Base-by-base conservation (phyloP, 2,797 vertebrate species). In the Cyclopterus lumpus region DNA sequence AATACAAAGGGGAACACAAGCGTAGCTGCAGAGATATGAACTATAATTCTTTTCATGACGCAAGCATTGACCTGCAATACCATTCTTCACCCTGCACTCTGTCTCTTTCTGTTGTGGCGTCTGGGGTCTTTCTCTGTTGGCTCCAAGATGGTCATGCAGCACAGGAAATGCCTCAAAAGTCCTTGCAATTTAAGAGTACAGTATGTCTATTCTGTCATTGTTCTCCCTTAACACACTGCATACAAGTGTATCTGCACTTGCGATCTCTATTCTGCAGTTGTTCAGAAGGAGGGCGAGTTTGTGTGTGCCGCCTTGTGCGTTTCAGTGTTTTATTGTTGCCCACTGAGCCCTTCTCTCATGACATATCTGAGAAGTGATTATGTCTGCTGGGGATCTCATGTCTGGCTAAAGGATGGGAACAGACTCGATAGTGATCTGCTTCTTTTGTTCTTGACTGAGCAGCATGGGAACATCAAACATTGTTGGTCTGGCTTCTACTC, bases 1-100 rank as follows among this genome's bases (percentile, higher is more conserved):
- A 92, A 92, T 91, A 89, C 89, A 91, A 90, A 90, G 62, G 71
- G 69, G 77, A 84, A 87, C 80, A 88, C n/a, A 40, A 88, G 77
- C 20, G 11, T 58, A 68, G 85, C 77, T 86, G 61, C 22, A 42
- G 66, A 86, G 87, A 92, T 91, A 88, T 88, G 86, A 88, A 90
- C 81, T 80, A 82, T 88, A 90, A 86, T 86, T 93, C 75, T 86
- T 88, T 84, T 84, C 38, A 77, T 89, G 88, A 89, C 2, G 71
- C 84, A 90, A 83, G 80, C 69, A 76, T 75, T 91, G 91, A 91
- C 89, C 90, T 78, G 78, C 20, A 49, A 84, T 87, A 73, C 51
- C 68, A 77, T 77, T 82, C 66, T 70, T 80, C 22, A 15, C 58
- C 65, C 71, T 63, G 20, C 14, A 8, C 60, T 63, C 15, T 57